phyloP scores from a whole-genome alignment of 92 coral and sea anemone species.

The Porites rus region DNA sequence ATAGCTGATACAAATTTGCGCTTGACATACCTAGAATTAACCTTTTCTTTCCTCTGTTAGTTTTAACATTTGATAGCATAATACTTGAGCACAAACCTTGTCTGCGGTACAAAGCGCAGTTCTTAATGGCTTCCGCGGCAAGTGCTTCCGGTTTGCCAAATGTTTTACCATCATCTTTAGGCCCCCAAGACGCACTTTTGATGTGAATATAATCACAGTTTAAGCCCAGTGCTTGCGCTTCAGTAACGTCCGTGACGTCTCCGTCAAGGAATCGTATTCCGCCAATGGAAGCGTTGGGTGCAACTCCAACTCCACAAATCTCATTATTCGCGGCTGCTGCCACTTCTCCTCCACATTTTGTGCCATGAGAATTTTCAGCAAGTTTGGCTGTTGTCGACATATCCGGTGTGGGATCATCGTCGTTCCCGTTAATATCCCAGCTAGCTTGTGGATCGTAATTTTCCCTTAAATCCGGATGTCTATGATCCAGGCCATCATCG shows the following conservation, averaged over 20 bases:
- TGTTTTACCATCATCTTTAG: conserved; percentile 97
- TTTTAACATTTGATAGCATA: not conserved
- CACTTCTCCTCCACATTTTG: conserved; percentile 92
- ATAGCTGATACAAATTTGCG: not conserved
- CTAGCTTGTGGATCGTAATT: conserved; percentile 87
- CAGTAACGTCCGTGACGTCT: conserved; percentile 78
- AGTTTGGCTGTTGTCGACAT: conserved; percentile 39
- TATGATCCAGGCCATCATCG: conserved; percentile 92
- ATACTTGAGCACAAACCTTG: conserved; percentile 63
- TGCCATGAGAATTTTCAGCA: conserved; percentile 88
- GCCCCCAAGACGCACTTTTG: conserved; percentile 97
- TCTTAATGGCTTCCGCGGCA: conserved; percentile 70
- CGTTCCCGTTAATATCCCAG: conserved; percentile 65
- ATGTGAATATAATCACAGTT: conserved; percentile 85
- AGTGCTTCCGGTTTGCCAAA: conserved; percentile 90
- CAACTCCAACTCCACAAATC: conserved; percentile 95
- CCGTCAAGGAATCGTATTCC: conserved; percentile 98
- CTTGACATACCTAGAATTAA: not conserved
- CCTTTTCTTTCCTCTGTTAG: not conserved
- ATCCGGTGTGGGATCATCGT: conserved; percentile 79
- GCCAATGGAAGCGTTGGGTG: conserved; percentile 82
- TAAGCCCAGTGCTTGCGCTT: conserved; percentile 85
- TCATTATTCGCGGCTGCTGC: conserved; percentile 90
- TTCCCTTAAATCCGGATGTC: conserved; percentile 83
- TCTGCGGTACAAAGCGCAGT: conserved; percentile 81